Evolutionary conservation across 2,888 invertebrate species (phyloP).

Genomic region (Lochmaea crataegi): DNA sequence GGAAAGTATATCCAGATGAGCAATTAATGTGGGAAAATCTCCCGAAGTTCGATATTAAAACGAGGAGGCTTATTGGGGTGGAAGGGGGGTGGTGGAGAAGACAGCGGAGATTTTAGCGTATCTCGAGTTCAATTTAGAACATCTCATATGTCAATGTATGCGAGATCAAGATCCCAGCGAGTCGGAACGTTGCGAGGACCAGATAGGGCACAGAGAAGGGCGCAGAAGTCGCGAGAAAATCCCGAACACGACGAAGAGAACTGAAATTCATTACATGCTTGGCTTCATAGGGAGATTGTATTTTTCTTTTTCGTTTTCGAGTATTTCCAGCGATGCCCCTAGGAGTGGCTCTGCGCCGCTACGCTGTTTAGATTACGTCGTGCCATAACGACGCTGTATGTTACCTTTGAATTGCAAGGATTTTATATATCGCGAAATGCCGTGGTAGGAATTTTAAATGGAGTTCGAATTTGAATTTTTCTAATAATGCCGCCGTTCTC

Average conservation of each 20-base stretch:
- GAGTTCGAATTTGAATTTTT: constrained; percentile 43
- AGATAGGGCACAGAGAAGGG: constrained; percentile 46
- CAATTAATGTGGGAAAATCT: background rate
- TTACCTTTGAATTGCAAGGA: constrained; percentile 40
- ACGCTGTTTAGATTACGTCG: constrained; percentile 49
- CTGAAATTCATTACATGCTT: constrained; percentile 65
- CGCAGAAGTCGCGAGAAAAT: constrained; percentile 48
- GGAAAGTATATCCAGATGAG: no score
- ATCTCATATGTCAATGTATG: constrained; percentile 60
- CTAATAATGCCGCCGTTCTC: constrained; percentile 34
- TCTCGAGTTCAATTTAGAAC: constrained; percentile 55
- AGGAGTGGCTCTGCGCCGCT: constrained; percentile 48
- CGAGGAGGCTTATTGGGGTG: constrained; percentile 8
- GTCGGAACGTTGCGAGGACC: constrained; percentile 53
- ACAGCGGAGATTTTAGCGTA: constrained; percentile 46
- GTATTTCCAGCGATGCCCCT: constrained; percentile 57
- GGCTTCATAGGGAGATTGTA: constrained; percentile 64
- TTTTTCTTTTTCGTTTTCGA: constrained; percentile 59
- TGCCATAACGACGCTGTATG: constrained; percentile 43
- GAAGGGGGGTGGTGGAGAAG: constrained; percentile 27
- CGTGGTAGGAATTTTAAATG: constrained; percentile 42
- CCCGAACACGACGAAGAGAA: constrained; percentile 57
- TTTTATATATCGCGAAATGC: constrained; percentile 44
- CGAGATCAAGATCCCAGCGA: constrained; percentile 53
- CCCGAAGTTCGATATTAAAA: constrained; percentile 26